Evolutionary conservation across 2,113 vertebrate genomes (phyloP).

Genomic region (Perca flavescens): DNA sequence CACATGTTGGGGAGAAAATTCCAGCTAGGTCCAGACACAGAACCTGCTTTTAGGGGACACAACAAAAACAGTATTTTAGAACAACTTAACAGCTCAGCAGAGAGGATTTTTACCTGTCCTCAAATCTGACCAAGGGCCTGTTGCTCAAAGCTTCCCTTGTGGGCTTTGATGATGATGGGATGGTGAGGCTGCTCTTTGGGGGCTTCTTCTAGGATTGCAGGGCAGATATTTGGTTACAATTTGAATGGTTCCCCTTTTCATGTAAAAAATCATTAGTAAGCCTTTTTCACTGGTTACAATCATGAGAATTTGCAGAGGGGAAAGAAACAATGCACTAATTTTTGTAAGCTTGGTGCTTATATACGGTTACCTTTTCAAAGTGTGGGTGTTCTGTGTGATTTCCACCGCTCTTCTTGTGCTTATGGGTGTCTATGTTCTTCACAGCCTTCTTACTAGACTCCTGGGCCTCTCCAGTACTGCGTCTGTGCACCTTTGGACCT

Average conservation of each 20-base stretch:
- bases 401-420: constrained; percentile 84
- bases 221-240: constrained; percentile 9
- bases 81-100: background rate
- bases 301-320: background rate
- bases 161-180: constrained; percentile 85
- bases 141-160: constrained; percentile 79
- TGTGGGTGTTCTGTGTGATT: constrained; percentile 63
- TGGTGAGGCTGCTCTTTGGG: constrained; percentile 71
- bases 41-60: background rate
- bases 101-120: constrained; percentile 84
- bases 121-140: constrained; percentile 84
- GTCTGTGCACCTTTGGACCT: constrained; percentile 76
- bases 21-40: background rate
- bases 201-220: constrained; percentile 76
- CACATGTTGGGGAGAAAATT: background rate
- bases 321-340: background rate
- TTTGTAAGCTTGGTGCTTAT: background rate
- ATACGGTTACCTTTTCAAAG: constrained; percentile 42
- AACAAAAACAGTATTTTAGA: background rate
- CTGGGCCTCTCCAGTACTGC: constrained; percentile 58
- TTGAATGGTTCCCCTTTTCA: background rate
- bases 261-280: background rate
- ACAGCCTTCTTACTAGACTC: constrained; percentile 52
- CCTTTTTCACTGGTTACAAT: background rate
- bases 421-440: constrained; percentile 72